Base-by-base conservation (phyloP, 2,113 vertebrate genomes). In the Dipodomys stephensi region DNA sequence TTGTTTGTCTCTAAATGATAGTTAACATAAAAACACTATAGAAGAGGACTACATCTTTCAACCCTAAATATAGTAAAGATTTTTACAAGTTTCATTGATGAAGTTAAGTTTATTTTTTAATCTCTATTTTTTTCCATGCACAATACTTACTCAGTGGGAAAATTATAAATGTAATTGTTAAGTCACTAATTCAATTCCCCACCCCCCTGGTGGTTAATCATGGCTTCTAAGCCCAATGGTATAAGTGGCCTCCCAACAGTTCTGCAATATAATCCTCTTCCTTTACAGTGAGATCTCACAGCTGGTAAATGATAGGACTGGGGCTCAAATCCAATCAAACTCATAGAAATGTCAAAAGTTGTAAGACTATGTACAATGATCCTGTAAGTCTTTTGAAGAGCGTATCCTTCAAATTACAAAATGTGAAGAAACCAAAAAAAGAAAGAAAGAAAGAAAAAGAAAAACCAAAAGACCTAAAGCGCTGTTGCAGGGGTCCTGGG, bases 141-240 rank as follows among this genome's bases (percentile, higher is more conserved):
- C 73, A 46, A 39, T 46, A 81, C 27, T 96, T 91, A 15, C 94
- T 92, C 77, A 74, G 60, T 79, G 35, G 85, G 60, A 80, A 96
- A 94, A 95, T 88, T 95, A 88, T 93, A 64, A 92, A 92, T 67
- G 15, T 81, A 96, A 91, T 94, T 90, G 53, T 94, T 94, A 94
- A 82, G 44, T 53, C 71, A 90, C 90, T 92, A 86, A 96, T 78
- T 90, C 92, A 94, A 87, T 93, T 89, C 83, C 87, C 65, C 89
- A 5, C 53, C 94, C 76, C 81, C 84, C 79, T 83, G 18, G 76
- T 80, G 72, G 74, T 84, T 95, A 96, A 97, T 94, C 88, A 86
- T 44, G 30, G 32, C 89, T 93, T 90, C 81, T 90, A 89, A 97
- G 82, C 80, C 68, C 77, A 82, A 6, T 35, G 28, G 87, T 46